These are phyloP conservation scores for Mirounga angustirostris DNA, from an alignment of 2,113 vertebrate genomes.

Conservation along the genomic window DNA sequence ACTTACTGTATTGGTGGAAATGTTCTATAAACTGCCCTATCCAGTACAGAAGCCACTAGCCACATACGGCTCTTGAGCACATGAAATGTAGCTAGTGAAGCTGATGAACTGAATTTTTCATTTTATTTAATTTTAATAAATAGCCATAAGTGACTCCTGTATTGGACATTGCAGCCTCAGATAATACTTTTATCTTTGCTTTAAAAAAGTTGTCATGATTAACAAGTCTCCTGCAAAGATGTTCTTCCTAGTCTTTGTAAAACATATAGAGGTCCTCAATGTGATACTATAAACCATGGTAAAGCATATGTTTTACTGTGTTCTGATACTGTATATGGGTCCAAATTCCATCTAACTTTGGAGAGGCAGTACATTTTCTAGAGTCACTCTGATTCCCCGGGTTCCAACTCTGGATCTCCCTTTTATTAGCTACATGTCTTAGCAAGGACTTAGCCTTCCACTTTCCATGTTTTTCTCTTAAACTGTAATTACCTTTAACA, in stretches of 20 bases:
- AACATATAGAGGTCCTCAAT: not conserved
- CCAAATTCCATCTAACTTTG: not conserved
- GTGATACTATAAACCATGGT: not conserved
- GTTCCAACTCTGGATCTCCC: not conserved
- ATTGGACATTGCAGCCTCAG: not conserved
- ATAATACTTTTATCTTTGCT: not conserved
- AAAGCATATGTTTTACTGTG: not conserved
- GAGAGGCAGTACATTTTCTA: not conserved
- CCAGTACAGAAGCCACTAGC: not conserved
- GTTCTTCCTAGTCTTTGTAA: not conserved
- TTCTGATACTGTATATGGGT: not conserved
- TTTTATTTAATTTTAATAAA: not conserved
- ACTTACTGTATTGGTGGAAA: not conserved
- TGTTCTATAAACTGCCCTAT: not conserved
- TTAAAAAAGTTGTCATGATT: not conserved
- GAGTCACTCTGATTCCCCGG: not conserved
- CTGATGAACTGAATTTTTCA: not conserved
- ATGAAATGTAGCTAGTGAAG: not conserved
- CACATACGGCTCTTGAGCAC: not conserved
- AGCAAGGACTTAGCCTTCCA: not conserved
- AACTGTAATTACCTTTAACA: not conserved
- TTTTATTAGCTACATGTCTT: not conserved
- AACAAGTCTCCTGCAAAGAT: not conserved
- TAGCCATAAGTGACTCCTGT: not conserved
- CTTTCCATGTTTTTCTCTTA: not conserved